These are phyloP conservation scores for Achatina immaculata DNA, from an alignment of 1,140 invertebrate species.

Conservation along the genomic window DNA sequence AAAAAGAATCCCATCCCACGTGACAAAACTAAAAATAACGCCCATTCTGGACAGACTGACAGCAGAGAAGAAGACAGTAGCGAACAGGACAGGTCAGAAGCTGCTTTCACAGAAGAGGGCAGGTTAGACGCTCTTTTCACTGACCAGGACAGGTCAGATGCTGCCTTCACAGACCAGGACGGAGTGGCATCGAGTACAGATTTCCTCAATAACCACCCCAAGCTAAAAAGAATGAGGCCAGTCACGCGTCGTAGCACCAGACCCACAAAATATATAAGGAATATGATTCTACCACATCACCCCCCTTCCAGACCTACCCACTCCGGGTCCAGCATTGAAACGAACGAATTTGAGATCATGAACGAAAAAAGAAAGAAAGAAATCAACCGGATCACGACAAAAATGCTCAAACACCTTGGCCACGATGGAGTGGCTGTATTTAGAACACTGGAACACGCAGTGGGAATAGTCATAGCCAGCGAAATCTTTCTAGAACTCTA, in stretches of 20 bases:
- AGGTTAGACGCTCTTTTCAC: too few species aligned
- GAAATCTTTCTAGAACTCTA: slow-evolving; percentile 17
- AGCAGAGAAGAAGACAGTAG: not conserved
- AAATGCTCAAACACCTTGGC: slow-evolving; percentile 12
- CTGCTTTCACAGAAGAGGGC: not conserved
- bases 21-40: not conserved
- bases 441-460: slow-evolving; percentile 5
- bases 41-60: not conserved
- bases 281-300: not conserved
- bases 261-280: not conserved
- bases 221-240: too few species aligned
- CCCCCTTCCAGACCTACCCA: not conserved
- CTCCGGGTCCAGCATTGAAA: not conserved
- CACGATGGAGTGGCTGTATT: slow-evolving; percentile 26
- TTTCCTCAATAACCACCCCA: too few species aligned
- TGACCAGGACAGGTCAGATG: too few species aligned
- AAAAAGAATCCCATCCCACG: not conserved
- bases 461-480: slow-evolving; percentile 16
- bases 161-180: too few species aligned
- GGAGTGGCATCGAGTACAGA: too few species aligned
- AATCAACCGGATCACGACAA: not conserved
- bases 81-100: not conserved
- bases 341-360: not conserved
- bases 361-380: not conserved
- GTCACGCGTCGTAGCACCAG: too few species aligned